Percentiles rank a stretch among this genome's conserved stretches.
These are phyloP conservation scores for Caenorhabditis tropicalis DNA, from an alignment of 1,140 invertebrate species.

Conservation along the genomic window DNA sequence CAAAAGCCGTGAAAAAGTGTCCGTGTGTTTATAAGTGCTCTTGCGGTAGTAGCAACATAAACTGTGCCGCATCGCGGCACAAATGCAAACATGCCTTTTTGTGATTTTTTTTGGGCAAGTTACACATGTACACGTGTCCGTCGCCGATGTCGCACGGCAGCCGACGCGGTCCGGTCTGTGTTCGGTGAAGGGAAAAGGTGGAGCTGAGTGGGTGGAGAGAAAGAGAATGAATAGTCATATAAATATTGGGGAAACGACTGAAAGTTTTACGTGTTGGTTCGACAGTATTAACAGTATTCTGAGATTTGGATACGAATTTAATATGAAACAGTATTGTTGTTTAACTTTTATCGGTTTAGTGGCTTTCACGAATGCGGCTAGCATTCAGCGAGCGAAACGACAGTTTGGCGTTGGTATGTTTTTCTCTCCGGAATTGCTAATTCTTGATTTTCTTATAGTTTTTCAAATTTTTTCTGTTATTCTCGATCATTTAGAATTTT, in stretches of 20 bases:
- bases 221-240: conserved; percentile 28
- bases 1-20: conserved; percentile 37
- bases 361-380: not conserved
- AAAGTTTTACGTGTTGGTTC: conserved; percentile 39
- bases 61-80: conserved; percentile 23
- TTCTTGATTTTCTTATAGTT: too few relatives aligned
- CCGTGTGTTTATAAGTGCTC: conserved; percentile 40
- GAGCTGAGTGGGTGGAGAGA: conserved; percentile 14
- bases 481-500: not conserved
- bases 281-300: conserved; percentile 34
- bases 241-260: not conserved
- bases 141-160: not conserved
- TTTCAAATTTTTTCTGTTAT: too few relatives aligned
- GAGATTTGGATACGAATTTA: conserved; percentile 32
- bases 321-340: conserved; percentile 40
- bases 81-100: conserved; percentile 31
- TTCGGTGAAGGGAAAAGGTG: conserved; percentile 11
- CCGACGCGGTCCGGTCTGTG: not conserved
- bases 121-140: conserved; percentile 39
- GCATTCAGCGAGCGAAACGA: conserved; percentile 10
- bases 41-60: conserved; percentile 16
- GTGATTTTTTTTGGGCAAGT: conserved; percentile 36
- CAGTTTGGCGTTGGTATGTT: conserved; percentile 34
- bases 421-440: not conserved
- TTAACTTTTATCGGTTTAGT: conserved; percentile 8